These are phyloP conservation scores for Toxonevra muliebris DNA, from an alignment of 2,888 invertebrate species.

Conservation along the genomic window DNA sequence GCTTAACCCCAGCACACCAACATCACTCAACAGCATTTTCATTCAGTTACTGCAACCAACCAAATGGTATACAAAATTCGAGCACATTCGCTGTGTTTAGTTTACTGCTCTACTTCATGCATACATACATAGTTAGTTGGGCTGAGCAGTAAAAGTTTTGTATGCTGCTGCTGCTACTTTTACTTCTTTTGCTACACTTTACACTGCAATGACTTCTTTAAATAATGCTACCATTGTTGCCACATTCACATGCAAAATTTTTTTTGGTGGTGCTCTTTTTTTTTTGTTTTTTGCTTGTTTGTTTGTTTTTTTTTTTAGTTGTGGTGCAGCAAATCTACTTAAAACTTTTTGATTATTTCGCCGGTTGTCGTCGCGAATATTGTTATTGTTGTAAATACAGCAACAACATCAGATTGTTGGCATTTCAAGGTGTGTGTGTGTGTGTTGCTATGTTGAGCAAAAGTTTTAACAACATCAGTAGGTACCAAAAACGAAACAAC, in stretches of 20 bases:
- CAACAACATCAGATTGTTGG: too few relatives aligned
- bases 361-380: conserved; percentile 1
- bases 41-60: neutral
- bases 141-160: neutral
- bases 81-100: neutral
- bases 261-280: neutral
- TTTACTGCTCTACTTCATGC: neutral
- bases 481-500: too few relatives aligned
- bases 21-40: neutral
- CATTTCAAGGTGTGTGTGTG: too few relatives aligned
- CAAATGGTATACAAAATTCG: neutral
- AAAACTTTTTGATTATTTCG: conserved; percentile 26
- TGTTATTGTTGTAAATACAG: neutral
- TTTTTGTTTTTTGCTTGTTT: neutral
- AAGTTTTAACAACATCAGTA: too few relatives aligned
- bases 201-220: too few relatives aligned
- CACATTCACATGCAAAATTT: neutral
- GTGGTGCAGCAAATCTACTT: conserved; percentile 15
- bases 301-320: conserved; percentile 3
- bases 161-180: neutral
- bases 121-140: neutral
- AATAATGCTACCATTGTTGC: too few relatives aligned
- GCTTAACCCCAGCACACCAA: neutral
- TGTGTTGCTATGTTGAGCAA: neutral
- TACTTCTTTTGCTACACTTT: neutral